phyloP scores from a whole-genome alignment of 1,140 invertebrate genomes.

The Conopomorpha cramerella region DNA sequence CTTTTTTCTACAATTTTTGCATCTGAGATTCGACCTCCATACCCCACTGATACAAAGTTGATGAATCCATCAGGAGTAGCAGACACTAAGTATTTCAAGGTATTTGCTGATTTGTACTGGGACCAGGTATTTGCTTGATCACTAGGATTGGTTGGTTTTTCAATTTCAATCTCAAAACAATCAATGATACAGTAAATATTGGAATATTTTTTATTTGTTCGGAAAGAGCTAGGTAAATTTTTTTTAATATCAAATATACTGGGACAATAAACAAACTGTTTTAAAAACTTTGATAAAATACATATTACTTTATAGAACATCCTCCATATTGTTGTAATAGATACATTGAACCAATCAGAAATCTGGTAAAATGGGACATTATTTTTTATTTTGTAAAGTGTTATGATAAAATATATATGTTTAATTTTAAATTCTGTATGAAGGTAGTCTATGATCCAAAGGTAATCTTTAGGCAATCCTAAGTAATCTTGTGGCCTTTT shows the following conservation, averaged over 20 bases:
- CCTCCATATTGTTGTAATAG: neutral
- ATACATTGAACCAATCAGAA: neutral
- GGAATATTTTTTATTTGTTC: constrained; percentile 8
- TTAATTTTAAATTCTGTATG: neutral
- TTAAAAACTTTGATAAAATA: neutral
- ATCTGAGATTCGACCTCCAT: constrained; percentile 14
- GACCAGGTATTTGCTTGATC: constrained; percentile 16
- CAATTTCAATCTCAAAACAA: constrained; percentile 30
- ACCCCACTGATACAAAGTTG: constrained; percentile 17
- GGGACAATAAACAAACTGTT: neutral
- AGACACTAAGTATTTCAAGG: constrained; percentile 17
- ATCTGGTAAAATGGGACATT: neutral
- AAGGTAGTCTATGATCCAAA: neutral
- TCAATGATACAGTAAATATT: constrained; percentile 14
- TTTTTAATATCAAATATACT: constrained; percentile 3
- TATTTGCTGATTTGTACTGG: constrained; percentile 25
- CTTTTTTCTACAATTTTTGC: constrained; percentile 8
- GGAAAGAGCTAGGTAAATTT: constrained; percentile 12
- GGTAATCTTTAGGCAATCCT: neutral
- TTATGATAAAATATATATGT: neutral
- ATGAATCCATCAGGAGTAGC: constrained; percentile 16
- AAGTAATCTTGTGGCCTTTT: neutral
- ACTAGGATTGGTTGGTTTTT: constrained; percentile 18
- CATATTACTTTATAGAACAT: neutral
- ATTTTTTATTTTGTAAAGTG: constrained; percentile 1